Evolutionary conservation across 2,113 vertebrate genomes (phyloP), one percentile per base, ranked within the genome.

Genomic region (Rutilus rutilus): DNA sequence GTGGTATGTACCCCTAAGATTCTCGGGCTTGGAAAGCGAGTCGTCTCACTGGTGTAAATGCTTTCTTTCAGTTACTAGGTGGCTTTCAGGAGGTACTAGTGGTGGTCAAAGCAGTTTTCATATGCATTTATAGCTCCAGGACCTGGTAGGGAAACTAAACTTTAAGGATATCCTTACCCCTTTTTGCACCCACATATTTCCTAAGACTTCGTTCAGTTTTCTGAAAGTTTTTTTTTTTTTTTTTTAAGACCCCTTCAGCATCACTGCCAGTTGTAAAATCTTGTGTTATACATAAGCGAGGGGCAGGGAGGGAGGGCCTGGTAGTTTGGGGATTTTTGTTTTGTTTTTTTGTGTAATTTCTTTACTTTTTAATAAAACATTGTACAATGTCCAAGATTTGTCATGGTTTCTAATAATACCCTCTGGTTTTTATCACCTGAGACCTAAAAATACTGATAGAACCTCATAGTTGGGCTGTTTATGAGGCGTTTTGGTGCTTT

Each of bases 351-450:
- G 45, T 67, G 79, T 83, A 89, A 90, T 88, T 89, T 88, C 86
- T 88, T 89, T 86, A 87, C 89, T 91, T 93, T 94, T 91, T 89
- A 94, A 93, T 93, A 93, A 94, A 93, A 93, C 82, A 77, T 90
- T 83, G 87, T 90, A 88, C 86, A 69, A 42, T 76, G 77, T 59
- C 86, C 64, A 80, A 64, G 73, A 78, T 86, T 79, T 33, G 45
- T 77, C 47, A 54, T 47, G 10, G 19, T 90, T 17, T 87, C 84
- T 33, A 76, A 52, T 33, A 76, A 52, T n/a, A 27, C 36, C 14
- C 27, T 65, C 30, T n/a, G 21, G 25, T 67, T 75, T 30, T 5
- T 11, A 59, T 75, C 69, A 86, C 71, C 15, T 82, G 76, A 84
- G 74, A n/a, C 47, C 33, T 65, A 33, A 69, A 65, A 54, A 60